Conservation (phyloP, 2,113 vertebrate genomes). For the Prolemur simus region DNA sequence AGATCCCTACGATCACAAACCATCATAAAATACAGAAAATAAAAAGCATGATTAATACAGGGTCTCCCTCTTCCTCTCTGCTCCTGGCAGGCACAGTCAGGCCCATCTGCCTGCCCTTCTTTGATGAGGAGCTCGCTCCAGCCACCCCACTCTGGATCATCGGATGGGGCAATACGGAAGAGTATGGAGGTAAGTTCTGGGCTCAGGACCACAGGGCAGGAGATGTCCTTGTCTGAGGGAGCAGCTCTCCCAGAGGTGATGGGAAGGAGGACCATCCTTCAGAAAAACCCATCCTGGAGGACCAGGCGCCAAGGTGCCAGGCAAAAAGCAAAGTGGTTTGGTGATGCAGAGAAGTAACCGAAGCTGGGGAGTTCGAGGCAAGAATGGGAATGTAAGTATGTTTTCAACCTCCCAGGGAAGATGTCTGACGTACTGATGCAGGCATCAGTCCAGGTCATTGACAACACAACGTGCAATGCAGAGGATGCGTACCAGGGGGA, state of each 20-base stretch:
- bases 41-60: not conserved
- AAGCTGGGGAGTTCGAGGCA: not conserved
- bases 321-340: not conserved
- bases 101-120: constrained; percentile 92
- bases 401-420: constrained; percentile 78
- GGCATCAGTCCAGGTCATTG: constrained; percentile 85
- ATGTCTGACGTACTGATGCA: constrained; percentile 88
- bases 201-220: not conserved
- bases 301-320: not conserved
- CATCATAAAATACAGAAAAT: not conserved
- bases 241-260: not conserved
- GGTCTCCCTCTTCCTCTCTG: not conserved
- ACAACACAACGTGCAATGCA: constrained; percentile 82
- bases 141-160: constrained; percentile 82
- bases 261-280: not conserved
- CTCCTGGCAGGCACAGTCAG: constrained; percentile 79
- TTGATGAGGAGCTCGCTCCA: constrained; percentile 78
- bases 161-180: constrained; percentile 91
- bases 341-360: not conserved
- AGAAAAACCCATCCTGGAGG: not conserved
- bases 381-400: not conserved
- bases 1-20: not conserved
- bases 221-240: not conserved
- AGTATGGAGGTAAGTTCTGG: constrained; percentile 79
- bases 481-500: constrained; percentile 81